These are phyloP conservation scores for Callochromis pleurospilus DNA, from an alignment of 2,113 vertebrate species.

Conservation along the genomic window DNA sequence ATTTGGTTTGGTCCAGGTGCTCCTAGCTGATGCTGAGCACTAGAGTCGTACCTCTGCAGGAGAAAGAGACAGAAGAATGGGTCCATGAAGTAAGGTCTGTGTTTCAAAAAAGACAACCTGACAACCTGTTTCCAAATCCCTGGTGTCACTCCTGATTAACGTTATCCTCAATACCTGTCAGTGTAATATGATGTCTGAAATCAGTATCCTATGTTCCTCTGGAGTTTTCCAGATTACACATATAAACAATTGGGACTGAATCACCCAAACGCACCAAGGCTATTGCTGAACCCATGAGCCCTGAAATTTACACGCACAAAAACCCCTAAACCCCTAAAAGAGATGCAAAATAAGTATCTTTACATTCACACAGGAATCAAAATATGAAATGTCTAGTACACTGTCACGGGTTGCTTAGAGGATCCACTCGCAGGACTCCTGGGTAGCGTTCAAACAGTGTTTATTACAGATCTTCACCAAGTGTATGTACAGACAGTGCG, in stretches of 20 bases:
- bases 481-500: no score
- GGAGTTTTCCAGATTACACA: not conserved
- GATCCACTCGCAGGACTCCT: no score
- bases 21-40: not conserved
- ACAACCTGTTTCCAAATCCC: not conserved
- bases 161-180: not conserved
- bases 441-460: no score
- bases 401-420: not conserved
- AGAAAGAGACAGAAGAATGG: not conserved
- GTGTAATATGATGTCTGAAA: not conserved
- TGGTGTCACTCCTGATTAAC: not conserved
- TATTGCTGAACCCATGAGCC: not conserved
- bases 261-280: not conserved
- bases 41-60: not conserved
- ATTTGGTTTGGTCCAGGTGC: not conserved
- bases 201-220: not conserved
- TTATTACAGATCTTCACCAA: no score
- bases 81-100: not conserved
- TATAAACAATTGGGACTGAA: not conserved
- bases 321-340: rapidly evolving
- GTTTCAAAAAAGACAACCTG: not conserved
- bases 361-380: not conserved
- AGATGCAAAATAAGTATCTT: not conserved
- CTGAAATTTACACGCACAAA: not conserved
- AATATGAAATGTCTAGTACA: not conserved